phyloP scores from a whole-genome alignment of 2,888 invertebrate species.

The Drosophila seclusa region DNA sequence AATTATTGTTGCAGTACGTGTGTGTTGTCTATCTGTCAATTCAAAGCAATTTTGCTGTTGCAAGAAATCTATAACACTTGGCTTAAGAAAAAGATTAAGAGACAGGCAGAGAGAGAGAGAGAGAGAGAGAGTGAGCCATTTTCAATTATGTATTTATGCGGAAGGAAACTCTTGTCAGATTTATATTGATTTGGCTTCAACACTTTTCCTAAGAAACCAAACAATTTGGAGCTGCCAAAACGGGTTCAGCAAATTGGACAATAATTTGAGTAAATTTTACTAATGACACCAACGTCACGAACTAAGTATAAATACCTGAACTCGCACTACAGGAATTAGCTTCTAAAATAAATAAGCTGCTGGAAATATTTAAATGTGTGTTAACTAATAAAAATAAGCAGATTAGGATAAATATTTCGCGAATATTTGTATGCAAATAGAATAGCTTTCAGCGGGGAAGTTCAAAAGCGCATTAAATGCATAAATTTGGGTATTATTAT shows the following conservation, averaged over 20 bases:
- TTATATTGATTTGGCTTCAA: not conserved
- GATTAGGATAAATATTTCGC: not conserved
- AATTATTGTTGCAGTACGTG: conserved; percentile 72
- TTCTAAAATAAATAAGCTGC: not conserved
- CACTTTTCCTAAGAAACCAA: conserved; percentile 42
- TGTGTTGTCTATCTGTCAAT: conserved; percentile 43
- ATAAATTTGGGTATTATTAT: not conserved
- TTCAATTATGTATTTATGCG: not conserved
- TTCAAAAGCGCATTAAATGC: not conserved
- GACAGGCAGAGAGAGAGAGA: conserved; percentile 1
- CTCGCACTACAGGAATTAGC: not conserved
- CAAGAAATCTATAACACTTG: conserved; percentile 57
- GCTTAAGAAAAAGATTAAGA: conserved; percentile 10
- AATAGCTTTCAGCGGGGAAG: not conserved
- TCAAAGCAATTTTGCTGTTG: conserved; percentile 48
- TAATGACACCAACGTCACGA: conserved; percentile 18
- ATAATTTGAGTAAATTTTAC: conserved; percentile 5
- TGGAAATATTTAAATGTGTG: not conserved
- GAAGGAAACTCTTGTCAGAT: conserved; percentile 45
- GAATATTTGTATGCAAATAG: not conserved
- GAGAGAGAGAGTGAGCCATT: conserved; percentile 16
- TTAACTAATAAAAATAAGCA: not conserved
- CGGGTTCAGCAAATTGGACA: conserved; percentile 34
- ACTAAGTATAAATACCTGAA: conserved; percentile 9
- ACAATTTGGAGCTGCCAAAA: conserved; percentile 5